A percentile compares a stretch with the other conserved stretches of the same genome.
Conservation (phyloP, 2,888 invertebrate genomes). For the Phaonia tiefii region DNA sequence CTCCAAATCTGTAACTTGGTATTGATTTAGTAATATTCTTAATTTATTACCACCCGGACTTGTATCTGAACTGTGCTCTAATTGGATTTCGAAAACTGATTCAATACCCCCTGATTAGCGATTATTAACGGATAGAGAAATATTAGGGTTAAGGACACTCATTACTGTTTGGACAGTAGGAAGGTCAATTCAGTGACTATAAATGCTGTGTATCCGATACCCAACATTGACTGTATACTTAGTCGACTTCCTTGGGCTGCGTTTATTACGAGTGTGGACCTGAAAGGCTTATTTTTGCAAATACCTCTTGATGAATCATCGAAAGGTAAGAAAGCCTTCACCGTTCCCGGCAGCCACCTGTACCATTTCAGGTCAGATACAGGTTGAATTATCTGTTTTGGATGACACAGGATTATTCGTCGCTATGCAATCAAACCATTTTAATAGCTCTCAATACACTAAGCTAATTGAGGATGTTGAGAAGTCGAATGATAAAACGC, state of each 20-base stretch:
- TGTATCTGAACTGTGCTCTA: neutral
- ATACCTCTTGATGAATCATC: slow-evolving; percentile 24
- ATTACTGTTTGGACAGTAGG: slow-evolving; percentile 44
- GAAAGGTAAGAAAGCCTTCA: slow-evolving; percentile 11
- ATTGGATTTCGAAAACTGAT: slow-evolving; percentile 2
- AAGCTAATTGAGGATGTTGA: too few relatives aligned
- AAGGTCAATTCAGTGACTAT: slow-evolving; percentile 3
- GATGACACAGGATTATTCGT: slow-evolving; percentile 7
- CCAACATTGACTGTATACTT: slow-evolving; percentile 6
- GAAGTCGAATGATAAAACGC: neutral
- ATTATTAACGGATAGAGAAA: neutral
- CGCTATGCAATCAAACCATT: neutral
- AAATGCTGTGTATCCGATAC: slow-evolving; percentile 49
- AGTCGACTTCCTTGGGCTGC: neutral
- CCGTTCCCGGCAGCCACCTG: slow-evolving; percentile 12
- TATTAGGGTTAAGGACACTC: neutral
- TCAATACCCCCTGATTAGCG: neutral
- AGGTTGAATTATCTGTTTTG: neutral
- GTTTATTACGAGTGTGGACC: slow-evolving; percentile 12
- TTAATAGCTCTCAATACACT: neutral
- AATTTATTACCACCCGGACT: slow-evolving; percentile 18
- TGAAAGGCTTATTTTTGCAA: slow-evolving; percentile 56
- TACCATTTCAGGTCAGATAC: slow-evolving; percentile 34
- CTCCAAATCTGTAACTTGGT: slow-evolving; percentile 56
- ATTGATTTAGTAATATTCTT: slow-evolving; percentile 49